These are phyloP conservation scores for Conops quadrifasciatus DNA, from an alignment of 2,888 invertebrate species.

Conservation along the genomic window DNA sequence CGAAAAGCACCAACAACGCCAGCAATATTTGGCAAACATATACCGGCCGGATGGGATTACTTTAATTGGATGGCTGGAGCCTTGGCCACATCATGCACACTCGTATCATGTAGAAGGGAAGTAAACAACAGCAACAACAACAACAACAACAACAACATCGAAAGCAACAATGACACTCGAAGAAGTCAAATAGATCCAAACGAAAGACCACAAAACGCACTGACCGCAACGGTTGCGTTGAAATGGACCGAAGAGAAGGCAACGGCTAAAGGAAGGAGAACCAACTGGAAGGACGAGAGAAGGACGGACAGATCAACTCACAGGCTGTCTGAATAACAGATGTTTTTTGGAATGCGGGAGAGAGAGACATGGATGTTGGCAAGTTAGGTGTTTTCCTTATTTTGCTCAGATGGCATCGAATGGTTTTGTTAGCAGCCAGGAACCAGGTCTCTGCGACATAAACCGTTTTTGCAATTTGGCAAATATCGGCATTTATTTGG, in stretches of 20 bases:
- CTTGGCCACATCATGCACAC: background rate
- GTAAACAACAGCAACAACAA: background rate
- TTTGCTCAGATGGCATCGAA: conserved; percentile 13
- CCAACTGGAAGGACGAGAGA: background rate
- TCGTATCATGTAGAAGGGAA: background rate
- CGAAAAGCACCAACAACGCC: too few relatives aligned
- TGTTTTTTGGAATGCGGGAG: background rate
- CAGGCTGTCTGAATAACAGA: too few relatives aligned
- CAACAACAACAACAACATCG: conserved; percentile 2
- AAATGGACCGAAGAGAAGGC: conserved; percentile 1
- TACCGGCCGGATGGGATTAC: too few relatives aligned
- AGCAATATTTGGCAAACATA: too few relatives aligned
- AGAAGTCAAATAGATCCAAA: conserved; percentile 19
- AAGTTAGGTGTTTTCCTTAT: background rate
- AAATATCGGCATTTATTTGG: background rate
- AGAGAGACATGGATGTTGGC: background rate
- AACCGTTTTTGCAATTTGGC: background rate
- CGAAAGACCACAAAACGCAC: conserved; percentile 26
- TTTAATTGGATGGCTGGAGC: too few relatives aligned
- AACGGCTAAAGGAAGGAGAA: background rate
- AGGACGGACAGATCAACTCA: background rate
- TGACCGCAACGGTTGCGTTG: conserved; percentile 23
- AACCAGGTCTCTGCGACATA: background rate
- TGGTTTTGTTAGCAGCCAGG: background rate
- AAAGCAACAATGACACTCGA: conserved; percentile 4